phyloP scores from a whole-genome alignment of 2,113 vertebrate species.

The Ifrita kowaldi region DNA sequence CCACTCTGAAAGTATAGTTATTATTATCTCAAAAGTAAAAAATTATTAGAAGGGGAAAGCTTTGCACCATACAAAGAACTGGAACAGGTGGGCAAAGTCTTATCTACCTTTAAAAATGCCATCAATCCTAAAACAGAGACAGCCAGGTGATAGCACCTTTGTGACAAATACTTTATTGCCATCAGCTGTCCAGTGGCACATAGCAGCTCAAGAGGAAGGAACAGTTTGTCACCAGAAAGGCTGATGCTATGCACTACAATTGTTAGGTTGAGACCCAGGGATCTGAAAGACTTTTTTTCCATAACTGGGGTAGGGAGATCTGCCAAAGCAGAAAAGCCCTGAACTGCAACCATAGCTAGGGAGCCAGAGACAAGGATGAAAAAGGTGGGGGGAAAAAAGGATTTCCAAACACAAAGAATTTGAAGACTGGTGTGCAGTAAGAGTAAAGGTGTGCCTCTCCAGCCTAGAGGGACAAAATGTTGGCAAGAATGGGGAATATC shows the following conservation, averaged over 20 bases:
- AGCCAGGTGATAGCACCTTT: neutral
- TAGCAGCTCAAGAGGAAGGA: neutral
- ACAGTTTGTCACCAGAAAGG: neutral
- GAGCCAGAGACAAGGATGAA: neutral
- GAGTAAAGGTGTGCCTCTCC: neutral
- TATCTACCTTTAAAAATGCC: neutral
- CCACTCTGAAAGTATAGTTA: neutral
- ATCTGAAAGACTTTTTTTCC: neutral
- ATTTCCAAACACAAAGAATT: neutral
- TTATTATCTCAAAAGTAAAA: neutral
- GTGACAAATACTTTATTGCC: neutral
- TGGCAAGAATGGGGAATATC: neutral
- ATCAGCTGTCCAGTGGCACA: neutral
- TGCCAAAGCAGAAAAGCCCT: neutral
- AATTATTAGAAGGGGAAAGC: neutral
- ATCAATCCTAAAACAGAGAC: neutral
- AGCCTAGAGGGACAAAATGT: neutral
- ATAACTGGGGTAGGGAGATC: neutral
- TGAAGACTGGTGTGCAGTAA: neutral
- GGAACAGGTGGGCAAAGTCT: neutral
- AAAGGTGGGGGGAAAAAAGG: rapidly evolving
- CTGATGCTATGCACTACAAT: neutral
- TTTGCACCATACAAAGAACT: neutral
- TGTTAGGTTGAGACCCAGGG: neutral
- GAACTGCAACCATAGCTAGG: neutral